Evolutionary conservation across 2,888 invertebrate genomes (phyloP).

Genomic region (Catonia carolina): DNA sequence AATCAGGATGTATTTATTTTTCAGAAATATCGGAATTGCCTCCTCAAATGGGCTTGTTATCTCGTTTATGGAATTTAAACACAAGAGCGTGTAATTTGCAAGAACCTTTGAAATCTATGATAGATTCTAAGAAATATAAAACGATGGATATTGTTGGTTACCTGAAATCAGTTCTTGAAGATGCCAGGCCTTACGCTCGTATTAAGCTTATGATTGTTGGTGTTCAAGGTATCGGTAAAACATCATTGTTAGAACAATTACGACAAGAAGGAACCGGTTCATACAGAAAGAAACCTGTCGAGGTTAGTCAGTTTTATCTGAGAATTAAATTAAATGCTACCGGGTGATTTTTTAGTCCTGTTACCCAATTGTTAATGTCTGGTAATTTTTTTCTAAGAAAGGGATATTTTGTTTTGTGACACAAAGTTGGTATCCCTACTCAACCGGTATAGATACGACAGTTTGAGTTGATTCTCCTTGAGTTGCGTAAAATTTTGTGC

Average conservation of each 20-base stretch:
- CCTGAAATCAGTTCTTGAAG: constrained; percentile 78
- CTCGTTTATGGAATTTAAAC: constrained; percentile 93
- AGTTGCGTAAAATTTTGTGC: too few relatives aligned
- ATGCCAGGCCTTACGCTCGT: constrained; percentile 86
- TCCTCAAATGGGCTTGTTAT: constrained; percentile 88
- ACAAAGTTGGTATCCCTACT: too few relatives aligned
- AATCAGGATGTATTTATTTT: too few relatives aligned
- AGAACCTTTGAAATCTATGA: constrained; percentile 85
- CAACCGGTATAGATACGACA: too few relatives aligned
- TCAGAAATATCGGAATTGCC: constrained; percentile 80
- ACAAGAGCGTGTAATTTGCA: constrained; percentile 80
- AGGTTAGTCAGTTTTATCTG: constrained; percentile 44
- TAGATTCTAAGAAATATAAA: constrained; percentile 86
- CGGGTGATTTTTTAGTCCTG: too few relatives aligned
- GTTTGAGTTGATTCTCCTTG: too few relatives aligned
- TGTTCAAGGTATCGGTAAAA: constrained; percentile 80
- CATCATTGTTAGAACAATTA: constrained; percentile 81
- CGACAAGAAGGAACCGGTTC: constrained; percentile 76
- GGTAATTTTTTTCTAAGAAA: too few relatives aligned
- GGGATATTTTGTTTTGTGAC: too few relatives aligned
- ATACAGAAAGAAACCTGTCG: constrained; percentile 62
- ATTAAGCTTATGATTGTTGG: constrained; percentile 97
- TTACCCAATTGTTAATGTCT: too few relatives aligned
- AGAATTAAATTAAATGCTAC: too few relatives aligned
- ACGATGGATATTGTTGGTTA: constrained; percentile 94